Conservation (phyloP, 2,888 invertebrate species). For the Candidula unifasciata region DNA sequence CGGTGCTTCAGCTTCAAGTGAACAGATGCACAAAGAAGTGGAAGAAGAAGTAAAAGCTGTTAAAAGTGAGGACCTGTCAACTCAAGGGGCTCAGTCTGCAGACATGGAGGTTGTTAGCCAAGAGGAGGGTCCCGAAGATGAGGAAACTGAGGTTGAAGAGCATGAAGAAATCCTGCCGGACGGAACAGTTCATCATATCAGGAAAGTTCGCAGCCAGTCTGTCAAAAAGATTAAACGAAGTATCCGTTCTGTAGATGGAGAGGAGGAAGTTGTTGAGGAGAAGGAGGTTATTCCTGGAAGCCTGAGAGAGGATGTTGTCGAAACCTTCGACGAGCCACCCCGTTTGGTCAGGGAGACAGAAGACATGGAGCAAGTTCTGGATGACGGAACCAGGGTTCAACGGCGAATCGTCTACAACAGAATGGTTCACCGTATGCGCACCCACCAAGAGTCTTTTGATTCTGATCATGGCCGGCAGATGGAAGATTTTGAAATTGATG, state of each 20-base stretch:
- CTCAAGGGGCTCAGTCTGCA: conserved; percentile 48
- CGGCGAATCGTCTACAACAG: conserved; percentile 69
- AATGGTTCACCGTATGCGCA: conserved; percentile 69
- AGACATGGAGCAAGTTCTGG: conserved; percentile 65
- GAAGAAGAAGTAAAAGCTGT: conserved; percentile 71
- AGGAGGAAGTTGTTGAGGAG: conserved; percentile 63
- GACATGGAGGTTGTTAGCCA: conserved; percentile 60
- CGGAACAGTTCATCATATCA: conserved; percentile 69
- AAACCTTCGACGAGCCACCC: conserved; percentile 65
- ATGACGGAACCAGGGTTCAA: conserved; percentile 71
- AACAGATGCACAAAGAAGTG: conserved; percentile 62
- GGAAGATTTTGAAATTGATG: conserved; percentile 69
- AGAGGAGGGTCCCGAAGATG: conserved; percentile 62
- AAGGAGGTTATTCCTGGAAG: conserved; percentile 61
- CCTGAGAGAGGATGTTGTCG: conserved; percentile 56
- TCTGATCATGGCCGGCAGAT: conserved; percentile 56
- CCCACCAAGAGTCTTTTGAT: conserved; percentile 66
- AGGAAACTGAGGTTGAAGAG: conserved; percentile 64
- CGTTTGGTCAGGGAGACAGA: conserved; percentile 62
- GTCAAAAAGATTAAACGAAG: conserved; percentile 62
- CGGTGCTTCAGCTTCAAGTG: conserved; percentile 60
- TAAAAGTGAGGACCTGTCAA: conserved; percentile 60
- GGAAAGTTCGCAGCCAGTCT: conserved; percentile 62
- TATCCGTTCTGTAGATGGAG: conserved; percentile 61
- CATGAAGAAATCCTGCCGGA: conserved; percentile 69